Evolutionary conservation across 1,140 invertebrate genomes (phyloP).

Genomic region (Drosophila lini): DNA sequence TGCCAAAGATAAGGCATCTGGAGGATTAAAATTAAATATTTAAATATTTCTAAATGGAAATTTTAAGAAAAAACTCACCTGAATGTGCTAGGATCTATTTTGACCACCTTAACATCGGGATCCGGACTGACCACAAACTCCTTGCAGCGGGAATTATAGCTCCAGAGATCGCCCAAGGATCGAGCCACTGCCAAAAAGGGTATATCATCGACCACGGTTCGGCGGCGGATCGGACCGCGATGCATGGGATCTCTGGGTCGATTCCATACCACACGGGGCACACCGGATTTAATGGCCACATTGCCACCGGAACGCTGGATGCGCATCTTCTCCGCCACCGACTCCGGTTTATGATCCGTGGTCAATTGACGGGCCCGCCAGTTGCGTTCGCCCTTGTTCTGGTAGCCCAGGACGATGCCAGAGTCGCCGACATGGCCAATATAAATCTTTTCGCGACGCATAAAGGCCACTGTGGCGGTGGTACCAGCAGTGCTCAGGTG

Average conservation of each 20-base stretch:
- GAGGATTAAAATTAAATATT: not conserved
- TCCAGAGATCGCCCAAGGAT: constrained; percentile 98
- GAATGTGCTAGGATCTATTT: constrained; percentile 91
- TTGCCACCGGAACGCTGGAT: constrained; percentile 95
- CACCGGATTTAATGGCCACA: constrained; percentile 95
- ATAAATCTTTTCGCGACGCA: constrained; percentile 97
- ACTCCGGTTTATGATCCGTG: constrained; percentile 97
- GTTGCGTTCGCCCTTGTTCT: constrained; percentile 88
- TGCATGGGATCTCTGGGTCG: constrained; percentile 89
- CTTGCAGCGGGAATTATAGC: constrained; percentile 94
- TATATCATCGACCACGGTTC: constrained; percentile 96
- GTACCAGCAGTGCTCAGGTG: constrained; percentile 98
- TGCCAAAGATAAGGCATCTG: constrained; percentile 97
- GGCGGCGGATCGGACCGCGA: constrained; percentile 92
- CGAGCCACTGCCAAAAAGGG: constrained; percentile 98
- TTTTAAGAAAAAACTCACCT: constrained; percentile 75
- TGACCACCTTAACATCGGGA: constrained; percentile 95
- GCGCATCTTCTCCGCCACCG: constrained; percentile 91
- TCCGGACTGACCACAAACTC: constrained; percentile 98
- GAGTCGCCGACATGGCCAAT: constrained; percentile 99
- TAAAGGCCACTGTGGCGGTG: constrained; percentile 97
- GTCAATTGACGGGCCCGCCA: constrained; percentile 94
- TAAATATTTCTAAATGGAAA: not conserved
- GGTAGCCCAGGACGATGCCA: constrained; percentile 94
- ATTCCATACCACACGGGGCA: constrained; percentile 98